Percentiles rank a stretch among this genome's conserved stretches.
Evolutionary conservation across 2,888 invertebrate genomes (phyloP).

Genomic region (Ectemnius cavifrons): DNA sequence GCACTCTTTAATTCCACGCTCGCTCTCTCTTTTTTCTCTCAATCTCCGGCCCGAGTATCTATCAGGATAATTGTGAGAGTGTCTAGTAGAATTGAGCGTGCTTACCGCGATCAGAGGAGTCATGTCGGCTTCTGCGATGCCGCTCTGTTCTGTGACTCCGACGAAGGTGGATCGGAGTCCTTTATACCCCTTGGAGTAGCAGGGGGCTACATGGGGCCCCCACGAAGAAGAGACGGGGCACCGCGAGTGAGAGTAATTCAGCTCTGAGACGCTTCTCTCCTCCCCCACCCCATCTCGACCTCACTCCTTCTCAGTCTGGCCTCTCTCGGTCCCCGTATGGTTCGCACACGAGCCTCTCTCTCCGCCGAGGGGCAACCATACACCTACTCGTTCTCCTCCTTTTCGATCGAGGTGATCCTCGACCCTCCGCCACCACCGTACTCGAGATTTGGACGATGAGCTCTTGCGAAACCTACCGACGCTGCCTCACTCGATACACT

Average conservation of each 20-base stretch:
- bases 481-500: conserved; percentile 24
- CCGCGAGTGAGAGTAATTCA: conserved; percentile 76
- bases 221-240: conserved; percentile 73
- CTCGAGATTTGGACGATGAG: conserved; percentile 50
- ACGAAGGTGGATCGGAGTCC: conserved; percentile 74
- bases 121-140: conserved; percentile 77
- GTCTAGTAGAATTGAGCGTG: conserved; percentile 48
- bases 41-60: not conserved
- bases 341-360: conserved; percentile 50
- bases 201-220: conserved; percentile 66
- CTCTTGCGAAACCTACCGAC: conserved; percentile 47
- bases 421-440: conserved; percentile 20
- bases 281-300: conserved; percentile 19
- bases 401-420: conserved; percentile 9
- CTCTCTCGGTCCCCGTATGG: conserved; percentile 43
- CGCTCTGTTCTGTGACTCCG: conserved; percentile 77
- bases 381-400: conserved; percentile 19
- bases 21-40: conserved; percentile 13
- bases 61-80: conserved; percentile 15
- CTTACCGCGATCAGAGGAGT: conserved; percentile 78
- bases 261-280: conserved; percentile 65
- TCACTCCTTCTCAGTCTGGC: conserved; percentile 40
- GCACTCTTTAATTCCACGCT: conserved; percentile 2
- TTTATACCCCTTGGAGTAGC: conserved; percentile 74
- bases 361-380: not conserved